phyloP scores from a whole-genome alignment of 2,797 vertebrate species.

The Gymnothorax reevesii region DNA sequence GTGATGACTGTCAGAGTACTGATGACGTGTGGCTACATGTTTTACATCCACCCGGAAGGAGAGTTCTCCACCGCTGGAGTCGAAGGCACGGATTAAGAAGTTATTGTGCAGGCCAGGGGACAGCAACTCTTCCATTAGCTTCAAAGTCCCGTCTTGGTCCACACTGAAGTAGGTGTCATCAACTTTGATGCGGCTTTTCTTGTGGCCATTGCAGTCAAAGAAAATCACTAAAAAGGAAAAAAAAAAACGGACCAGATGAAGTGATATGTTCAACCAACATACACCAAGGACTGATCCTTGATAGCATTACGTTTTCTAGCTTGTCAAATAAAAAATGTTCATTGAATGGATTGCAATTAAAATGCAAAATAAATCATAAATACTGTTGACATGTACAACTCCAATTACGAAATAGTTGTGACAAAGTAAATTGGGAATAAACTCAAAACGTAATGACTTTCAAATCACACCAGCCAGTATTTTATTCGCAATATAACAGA shows the following conservation, averaged over 20 bases:
- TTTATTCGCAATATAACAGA: too few species aligned
- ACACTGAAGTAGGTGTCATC: background rate
- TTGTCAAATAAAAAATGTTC: background rate
- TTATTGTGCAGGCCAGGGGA: background rate
- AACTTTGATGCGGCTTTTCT: background rate
- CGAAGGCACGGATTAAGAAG: background rate
- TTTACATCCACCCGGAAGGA: background rate
- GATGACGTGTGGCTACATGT: background rate
- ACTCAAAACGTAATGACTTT: too few species aligned
- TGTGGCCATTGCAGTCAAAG: conserved; percentile 16
- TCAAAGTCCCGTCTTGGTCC: conserved; percentile 1
- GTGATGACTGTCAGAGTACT: background rate
- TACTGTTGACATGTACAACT: background rate
- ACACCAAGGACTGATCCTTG: background rate
- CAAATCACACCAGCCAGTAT: too few species aligned
- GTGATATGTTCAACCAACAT: background rate
- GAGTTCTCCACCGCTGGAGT: conserved; percentile 1
- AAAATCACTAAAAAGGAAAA: background rate
- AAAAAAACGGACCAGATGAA: background rate
- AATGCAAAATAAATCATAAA: background rate
- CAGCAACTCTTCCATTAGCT: background rate
- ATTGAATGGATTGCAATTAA: background rate
- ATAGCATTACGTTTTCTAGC: background rate
- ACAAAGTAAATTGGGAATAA: too few species aligned
- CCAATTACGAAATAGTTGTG: too few species aligned